phyloP scores from a whole-genome alignment of 2,113 vertebrate species.

The Rissa tridactyla region DNA sequence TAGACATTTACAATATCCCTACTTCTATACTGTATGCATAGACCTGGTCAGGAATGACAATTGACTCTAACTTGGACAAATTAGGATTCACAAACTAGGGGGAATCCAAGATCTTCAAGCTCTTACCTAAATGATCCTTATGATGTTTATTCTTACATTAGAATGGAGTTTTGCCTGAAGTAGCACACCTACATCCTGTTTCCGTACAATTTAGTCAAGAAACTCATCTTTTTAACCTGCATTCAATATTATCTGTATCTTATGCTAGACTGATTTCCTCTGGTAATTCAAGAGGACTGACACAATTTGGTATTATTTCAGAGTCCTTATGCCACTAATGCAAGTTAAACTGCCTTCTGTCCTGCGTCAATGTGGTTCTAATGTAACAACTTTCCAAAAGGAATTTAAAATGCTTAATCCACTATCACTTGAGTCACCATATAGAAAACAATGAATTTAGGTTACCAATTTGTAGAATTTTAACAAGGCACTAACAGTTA shows the following conservation, averaged over 20 bases:
- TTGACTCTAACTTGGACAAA: background rate
- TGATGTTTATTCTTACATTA: background rate
- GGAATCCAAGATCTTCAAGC: background rate
- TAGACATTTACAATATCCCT: background rate
- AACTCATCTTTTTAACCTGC: background rate
- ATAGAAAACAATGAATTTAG: background rate
- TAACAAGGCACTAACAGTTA: background rate
- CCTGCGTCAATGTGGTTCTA: background rate
- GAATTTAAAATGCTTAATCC: background rate
- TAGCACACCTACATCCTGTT: background rate
- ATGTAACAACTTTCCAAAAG: background rate
- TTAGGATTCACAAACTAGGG: background rate
- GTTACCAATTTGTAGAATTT: background rate
- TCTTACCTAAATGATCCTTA: background rate
- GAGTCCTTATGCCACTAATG: background rate
- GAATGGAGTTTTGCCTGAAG: background rate
- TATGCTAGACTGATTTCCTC: background rate
- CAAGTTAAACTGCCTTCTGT: background rate
- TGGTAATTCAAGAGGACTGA: background rate
- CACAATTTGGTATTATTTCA: background rate
- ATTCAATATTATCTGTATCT: background rate
- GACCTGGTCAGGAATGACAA: background rate
- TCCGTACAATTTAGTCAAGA: background rate
- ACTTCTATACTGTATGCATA: too few relatives aligned
- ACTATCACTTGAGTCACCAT: background rate